Base-by-base conservation (phyloP, 2,113 vertebrate species). In the Channa maculata region DNA sequence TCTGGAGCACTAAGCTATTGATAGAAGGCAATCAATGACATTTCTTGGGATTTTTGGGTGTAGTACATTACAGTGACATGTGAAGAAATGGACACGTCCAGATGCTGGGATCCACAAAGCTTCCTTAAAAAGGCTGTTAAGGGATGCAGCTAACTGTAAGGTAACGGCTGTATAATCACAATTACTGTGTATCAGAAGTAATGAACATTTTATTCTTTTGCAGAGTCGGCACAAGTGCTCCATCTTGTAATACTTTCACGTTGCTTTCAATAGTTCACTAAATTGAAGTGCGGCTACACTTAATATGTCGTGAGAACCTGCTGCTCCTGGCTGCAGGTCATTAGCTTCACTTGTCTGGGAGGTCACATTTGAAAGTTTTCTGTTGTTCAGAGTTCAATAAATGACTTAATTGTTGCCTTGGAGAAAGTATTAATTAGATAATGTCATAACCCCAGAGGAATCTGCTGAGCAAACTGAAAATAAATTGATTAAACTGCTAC, bases 301-400 rank as follows among this genome's bases (percentile, higher is more conserved):
- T 75, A 85, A 87, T 83, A 83, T 65, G 55, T 77, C 46, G 24
- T 69, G 79, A 76, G 60, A 83, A 72, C 78, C 33, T 57, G 61
- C 33, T 1, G 43, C 75, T 65, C 63, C 72, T 69, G 51, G 69
- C 77, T 45, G 49, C 61, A 69, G 73, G 68, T 82, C 82, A 65
- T 75, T 78, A 80, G 73, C 53, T 39, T 63, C 63, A 59, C 63
- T 60, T 24, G 68, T 85, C 72, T 64, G 7, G 36, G 39, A 67
- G 79, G 76, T 85, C 82, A 83, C 52, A 62, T 43, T 34, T 48
- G n/a, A 59, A 75, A 59, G 34, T 60, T 72, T 61, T 53, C 49
- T 71, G 13, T 68, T 52, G 66, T 64, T 75, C 52, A 41, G 46
- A 78, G 69, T 82, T 82, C 76, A 85, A 82, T 53, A 41, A 13